Percentiles rank a stretch among this genome's conserved stretches.
phyloP scores from a whole-genome alignment of 2,888 invertebrate genomes.

The Gryllus longicercus region DNA sequence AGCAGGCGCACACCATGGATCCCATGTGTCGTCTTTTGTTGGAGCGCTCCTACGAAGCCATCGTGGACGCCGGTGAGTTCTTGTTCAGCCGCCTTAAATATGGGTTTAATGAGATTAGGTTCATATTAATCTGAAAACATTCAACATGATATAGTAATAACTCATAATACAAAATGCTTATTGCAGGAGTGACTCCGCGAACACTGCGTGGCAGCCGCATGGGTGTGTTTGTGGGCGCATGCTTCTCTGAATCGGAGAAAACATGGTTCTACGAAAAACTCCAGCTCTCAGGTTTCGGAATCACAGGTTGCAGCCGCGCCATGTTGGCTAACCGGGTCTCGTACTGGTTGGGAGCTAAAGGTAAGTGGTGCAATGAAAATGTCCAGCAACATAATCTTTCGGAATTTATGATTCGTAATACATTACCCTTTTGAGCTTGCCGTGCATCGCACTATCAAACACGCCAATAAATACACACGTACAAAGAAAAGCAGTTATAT shows the following conservation, averaged over 20 bases:
- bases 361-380: constrained; percentile 40
- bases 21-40: constrained; percentile 74
- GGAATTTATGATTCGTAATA: no score
- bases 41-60: constrained; percentile 74
- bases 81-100: no score
- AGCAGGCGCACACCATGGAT: constrained; percentile 73
- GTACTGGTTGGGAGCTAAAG: constrained; percentile 80
- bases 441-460: no score
- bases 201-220: constrained; percentile 68
- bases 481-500: no score
- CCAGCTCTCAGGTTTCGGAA: constrained; percentile 56
- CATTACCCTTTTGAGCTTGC: no score
- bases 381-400: no score
- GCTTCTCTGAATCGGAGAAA: constrained; percentile 73
- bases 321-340: constrained; percentile 91
- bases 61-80: constrained; percentile 63
- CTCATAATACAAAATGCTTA: not conserved
- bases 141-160: no score
- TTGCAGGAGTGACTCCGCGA: constrained; percentile 60
- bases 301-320: constrained; percentile 79
- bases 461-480: no score
- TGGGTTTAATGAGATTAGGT: no score
- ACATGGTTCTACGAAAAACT: constrained; percentile 62
- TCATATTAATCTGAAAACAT: no score
- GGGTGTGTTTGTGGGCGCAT: constrained; percentile 76